A percentile compares a stretch with the other conserved stretches of the same genome.
phyloP scores from a whole-genome alignment of 2,888 invertebrate genomes.

The Pinctada fucata region DNA sequence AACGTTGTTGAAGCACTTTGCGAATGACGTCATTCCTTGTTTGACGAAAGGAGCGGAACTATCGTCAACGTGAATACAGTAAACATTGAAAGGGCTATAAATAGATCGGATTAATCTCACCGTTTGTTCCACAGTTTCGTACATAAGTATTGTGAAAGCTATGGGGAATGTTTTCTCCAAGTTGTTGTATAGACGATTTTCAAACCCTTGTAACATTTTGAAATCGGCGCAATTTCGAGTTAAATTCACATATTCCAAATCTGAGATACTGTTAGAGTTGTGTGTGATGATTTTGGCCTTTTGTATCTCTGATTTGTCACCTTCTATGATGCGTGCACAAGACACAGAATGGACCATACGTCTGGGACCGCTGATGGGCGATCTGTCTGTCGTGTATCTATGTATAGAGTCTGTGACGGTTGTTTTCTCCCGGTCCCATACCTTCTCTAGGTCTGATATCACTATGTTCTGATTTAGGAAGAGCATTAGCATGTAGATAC shows the following conservation, averaged over 20 bases:
- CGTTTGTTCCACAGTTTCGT: conserved; percentile 67
- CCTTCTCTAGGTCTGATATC: too few relatives aligned
- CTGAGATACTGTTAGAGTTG: conserved; percentile 43
- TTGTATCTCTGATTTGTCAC: conserved; percentile 52
- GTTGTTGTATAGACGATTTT: conserved; percentile 20
- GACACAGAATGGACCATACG: conserved; percentile 45
- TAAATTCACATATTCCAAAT: conserved; percentile 56
- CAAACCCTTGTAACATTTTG: conserved; percentile 50
- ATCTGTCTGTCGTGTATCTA: too few relatives aligned
- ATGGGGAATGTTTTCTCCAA: conserved; percentile 68
- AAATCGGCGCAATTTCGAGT: conserved; percentile 61
- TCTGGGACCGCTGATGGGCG: conserved; percentile 3
- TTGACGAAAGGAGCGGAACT: conserved; percentile 55
- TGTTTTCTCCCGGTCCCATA: too few relatives aligned
- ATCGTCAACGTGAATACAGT: conserved; percentile 74
- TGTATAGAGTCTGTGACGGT: too few relatives aligned
- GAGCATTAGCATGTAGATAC: too few relatives aligned
- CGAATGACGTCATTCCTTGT: conserved; percentile 54
- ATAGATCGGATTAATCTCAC: conserved; percentile 68
- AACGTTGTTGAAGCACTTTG: conserved; percentile 73
- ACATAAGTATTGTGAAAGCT: conserved; percentile 70
- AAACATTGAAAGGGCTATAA: conserved; percentile 72
- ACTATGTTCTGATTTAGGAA: too few relatives aligned
- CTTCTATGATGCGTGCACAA: conserved; percentile 58
- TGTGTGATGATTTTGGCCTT: conserved; percentile 45